These are phyloP conservation scores for Nebria ingens DNA, from an alignment of 1,140 invertebrate genomes.

Conservation along the genomic window DNA sequence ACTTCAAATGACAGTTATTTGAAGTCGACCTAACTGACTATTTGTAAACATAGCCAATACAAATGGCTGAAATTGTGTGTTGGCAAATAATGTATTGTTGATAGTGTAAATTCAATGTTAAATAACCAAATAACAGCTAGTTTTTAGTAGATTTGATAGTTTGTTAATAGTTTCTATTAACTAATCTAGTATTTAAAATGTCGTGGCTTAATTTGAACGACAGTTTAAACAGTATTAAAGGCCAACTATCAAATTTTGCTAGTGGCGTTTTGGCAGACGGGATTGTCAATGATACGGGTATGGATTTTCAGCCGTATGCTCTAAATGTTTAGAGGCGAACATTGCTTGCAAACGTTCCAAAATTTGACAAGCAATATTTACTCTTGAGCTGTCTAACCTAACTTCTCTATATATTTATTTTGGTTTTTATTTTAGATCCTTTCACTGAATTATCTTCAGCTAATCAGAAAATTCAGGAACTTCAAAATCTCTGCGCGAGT, in stretches of 20 bases:
- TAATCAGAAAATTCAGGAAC: slow-evolving; percentile 41
- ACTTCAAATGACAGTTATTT: too few species aligned
- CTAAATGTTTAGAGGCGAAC: slow-evolving; percentile 10
- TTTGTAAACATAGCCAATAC: background rate
- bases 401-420: slow-evolving; percentile 2
- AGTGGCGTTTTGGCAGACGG: slow-evolving; percentile 57
- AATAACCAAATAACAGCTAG: background rate
- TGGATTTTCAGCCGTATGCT: slow-evolving; percentile 21
- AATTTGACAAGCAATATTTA: slow-evolving; percentile 13
- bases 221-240: slow-evolving; percentile 60
- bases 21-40: background rate
- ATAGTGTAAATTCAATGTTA: background rate
- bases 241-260: slow-evolving; percentile 63
- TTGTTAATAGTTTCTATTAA: background rate
- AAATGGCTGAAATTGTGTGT: slow-evolving; percentile 2
- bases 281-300: slow-evolving; percentile 43
- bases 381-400: slow-evolving; percentile 11
- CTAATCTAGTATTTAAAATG: slow-evolving; percentile 40
- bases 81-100: slow-evolving; percentile 7
- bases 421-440: slow-evolving; percentile 25
- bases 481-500: slow-evolving; percentile 46
- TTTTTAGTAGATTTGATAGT: background rate
- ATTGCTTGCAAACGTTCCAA: background rate
- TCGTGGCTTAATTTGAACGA: slow-evolving; percentile 66
- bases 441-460: slow-evolving; percentile 36